phyloP scores from a whole-genome alignment of 2,888 invertebrate species.

The Oligia latruncula region DNA sequence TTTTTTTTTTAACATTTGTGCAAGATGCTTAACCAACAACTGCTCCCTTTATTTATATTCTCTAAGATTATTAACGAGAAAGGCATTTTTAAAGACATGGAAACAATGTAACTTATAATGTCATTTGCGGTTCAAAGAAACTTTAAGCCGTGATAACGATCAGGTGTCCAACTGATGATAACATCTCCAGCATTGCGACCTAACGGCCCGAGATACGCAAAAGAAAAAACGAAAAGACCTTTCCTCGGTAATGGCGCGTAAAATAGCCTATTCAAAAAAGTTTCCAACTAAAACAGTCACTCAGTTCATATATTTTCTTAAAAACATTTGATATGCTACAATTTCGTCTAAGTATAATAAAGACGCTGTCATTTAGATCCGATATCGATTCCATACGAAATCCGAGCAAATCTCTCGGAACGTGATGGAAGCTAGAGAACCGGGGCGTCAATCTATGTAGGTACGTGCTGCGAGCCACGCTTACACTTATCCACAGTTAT shows the following conservation, averaged over 20 bases:
- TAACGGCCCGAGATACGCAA: conserved; percentile 46
- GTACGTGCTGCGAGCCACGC: conserved; percentile 59
- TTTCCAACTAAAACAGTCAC: conserved; percentile 55
- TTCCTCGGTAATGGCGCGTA: conserved; percentile 54
- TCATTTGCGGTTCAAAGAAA: conserved; percentile 15
- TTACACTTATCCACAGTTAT: conserved; percentile 70
- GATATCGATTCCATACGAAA: conserved; percentile 57
- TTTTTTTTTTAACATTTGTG: no score
- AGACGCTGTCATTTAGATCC: conserved; percentile 52
- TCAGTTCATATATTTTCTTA: conserved; percentile 27
- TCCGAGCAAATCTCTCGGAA: conserved; percentile 64
- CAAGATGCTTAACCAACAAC: background rate
- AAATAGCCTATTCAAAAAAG: conserved; percentile 60
- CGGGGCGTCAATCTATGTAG: conserved; percentile 59
- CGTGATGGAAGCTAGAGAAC: conserved; percentile 55
- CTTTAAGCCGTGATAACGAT: conserved; percentile 24
- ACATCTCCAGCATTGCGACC: conserved; percentile 38
- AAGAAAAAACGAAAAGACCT: conserved; percentile 45
- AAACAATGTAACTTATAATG: conserved; percentile 7
- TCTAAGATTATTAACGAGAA: background rate
- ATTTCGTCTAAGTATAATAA: conserved; percentile 48
- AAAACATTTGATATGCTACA: conserved; percentile 61
- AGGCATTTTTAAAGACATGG: background rate
- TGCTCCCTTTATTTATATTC: background rate
- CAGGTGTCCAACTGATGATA: conserved; percentile 53